Evolutionary conservation across 1,140 invertebrate species (phyloP).

Genomic region (Melitaea cinxia): DNA sequence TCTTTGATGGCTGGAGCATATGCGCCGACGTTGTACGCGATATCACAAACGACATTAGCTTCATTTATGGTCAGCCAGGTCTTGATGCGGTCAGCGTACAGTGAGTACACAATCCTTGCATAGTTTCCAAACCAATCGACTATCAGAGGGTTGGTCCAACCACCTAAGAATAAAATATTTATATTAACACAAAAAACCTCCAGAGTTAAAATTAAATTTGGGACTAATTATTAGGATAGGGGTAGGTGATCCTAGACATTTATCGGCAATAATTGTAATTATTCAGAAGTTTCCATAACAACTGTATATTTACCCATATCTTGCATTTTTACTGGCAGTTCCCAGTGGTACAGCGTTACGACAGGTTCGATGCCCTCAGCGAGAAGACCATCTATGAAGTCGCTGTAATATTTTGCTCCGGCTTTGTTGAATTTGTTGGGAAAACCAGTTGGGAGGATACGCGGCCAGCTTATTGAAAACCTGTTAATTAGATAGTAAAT

Average conservation of each 20-base stretch:
- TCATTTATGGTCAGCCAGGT: conserved; percentile 37
- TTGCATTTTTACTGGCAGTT: conserved; percentile 55
- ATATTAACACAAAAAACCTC: no score
- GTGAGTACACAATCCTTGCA: conserved; percentile 23
- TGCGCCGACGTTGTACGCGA: conserved; percentile 25
- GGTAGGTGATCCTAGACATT: no score
- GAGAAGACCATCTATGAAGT: conserved; percentile 81
- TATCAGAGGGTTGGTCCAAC: conserved; percentile 37
- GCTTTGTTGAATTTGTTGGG: conserved; percentile 75
- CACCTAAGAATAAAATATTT: conserved; percentile 19
- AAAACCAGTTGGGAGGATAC: conserved; percentile 81
- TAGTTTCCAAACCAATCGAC: conserved; percentile 36
- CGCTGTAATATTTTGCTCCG: conserved; percentile 83
- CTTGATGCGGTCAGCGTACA: conserved; percentile 28
- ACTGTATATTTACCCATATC: conserved; percentile 39
- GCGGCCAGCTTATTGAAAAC: conserved; percentile 84
- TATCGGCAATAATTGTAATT: no score
- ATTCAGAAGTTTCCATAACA: no score
- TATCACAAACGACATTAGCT: conserved; percentile 20
- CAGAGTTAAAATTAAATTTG: no score
- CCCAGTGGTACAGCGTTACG: conserved; percentile 64
- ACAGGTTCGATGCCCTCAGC: conserved; percentile 80
- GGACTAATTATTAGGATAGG: no score
- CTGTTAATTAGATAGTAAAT: conserved; percentile 12
- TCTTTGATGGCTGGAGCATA: conserved; percentile 20